phyloP scores from a whole-genome alignment of 2,888 invertebrate genomes.

The Formica aserva region DNA sequence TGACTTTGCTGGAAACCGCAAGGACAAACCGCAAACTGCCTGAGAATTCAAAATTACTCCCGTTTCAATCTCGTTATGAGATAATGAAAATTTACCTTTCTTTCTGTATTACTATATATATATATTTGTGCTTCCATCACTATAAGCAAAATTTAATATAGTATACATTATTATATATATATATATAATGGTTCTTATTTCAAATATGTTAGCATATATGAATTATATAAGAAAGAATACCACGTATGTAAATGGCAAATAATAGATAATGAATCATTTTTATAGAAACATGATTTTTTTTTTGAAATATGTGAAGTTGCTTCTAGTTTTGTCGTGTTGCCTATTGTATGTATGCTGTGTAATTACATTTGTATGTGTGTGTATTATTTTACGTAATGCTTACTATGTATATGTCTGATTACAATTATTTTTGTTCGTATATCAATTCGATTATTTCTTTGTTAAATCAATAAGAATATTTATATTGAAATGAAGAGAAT shows the following conservation, averaged over 20 bases:
- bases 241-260: background rate
- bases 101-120: background rate
- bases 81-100: background rate
- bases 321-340: background rate
- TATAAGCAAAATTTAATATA: background rate
- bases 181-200: background rate
- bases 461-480: too few relatives aligned
- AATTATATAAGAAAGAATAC: background rate
- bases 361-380: background rate
- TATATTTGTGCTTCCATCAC: background rate
- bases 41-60: conserved; percentile 40
- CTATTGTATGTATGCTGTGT: background rate
- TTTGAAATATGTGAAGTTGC: background rate
- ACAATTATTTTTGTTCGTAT: background rate
- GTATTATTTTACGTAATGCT: background rate
- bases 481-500: background rate
- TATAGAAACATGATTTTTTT: conserved; percentile 8
- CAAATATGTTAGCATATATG: background rate
- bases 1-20: conserved; percentile 21
- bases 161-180: background rate
- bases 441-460: background rate
- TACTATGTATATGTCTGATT: background rate
- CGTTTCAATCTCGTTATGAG: conserved; percentile 39
- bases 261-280: background rate
- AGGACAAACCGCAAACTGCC: conserved; percentile 45